Conservation (phyloP, 2,888 invertebrate species). For the Thereva unica region DNA sequence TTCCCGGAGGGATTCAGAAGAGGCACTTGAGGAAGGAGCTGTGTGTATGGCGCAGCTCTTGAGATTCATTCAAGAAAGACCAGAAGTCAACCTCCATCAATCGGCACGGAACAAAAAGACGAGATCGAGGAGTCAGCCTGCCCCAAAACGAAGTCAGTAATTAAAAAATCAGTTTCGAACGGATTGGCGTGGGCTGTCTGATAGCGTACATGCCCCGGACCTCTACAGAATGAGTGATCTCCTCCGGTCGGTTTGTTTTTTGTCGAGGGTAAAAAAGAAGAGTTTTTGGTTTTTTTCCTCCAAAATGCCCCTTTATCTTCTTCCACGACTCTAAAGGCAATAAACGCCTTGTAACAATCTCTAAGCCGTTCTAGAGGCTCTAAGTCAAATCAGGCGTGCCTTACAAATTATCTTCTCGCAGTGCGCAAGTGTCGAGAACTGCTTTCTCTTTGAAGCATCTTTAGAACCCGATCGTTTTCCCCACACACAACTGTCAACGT, state of each 20-base stretch:
- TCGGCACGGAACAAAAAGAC: not conserved
- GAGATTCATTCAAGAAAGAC: not conserved
- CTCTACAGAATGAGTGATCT: conserved; percentile 25
- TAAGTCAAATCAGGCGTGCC: not conserved
- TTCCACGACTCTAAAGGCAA: too few relatives aligned
- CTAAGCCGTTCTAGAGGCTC: conserved; percentile 4
- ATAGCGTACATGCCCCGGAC: conserved; percentile 5
- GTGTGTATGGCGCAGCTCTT: not conserved
- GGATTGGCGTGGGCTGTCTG: conserved; percentile 23
- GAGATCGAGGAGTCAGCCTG: not conserved
- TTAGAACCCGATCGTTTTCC: conserved; percentile 6
- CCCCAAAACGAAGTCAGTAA: not conserved
- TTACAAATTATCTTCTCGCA: not conserved
- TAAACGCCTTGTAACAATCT: not conserved
- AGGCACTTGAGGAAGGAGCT: not conserved
- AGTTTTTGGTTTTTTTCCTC: not conserved
- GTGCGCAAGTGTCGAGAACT: conserved; percentile 10
- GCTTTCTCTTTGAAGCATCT: not conserved
- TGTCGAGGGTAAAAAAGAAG: too few relatives aligned
- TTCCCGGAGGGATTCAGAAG: not conserved
- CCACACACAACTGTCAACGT: conserved; percentile 12
- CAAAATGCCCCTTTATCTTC: too few relatives aligned
- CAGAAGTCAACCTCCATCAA: conserved; percentile 23
- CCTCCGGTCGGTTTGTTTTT: conserved; percentile 22
- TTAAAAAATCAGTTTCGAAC: conserved; percentile 24